Evolutionary conservation across 1,140 invertebrate species (phyloP), one percentile per base, ranked within the genome.

Genomic region (Drosophila albomicans): DNA sequence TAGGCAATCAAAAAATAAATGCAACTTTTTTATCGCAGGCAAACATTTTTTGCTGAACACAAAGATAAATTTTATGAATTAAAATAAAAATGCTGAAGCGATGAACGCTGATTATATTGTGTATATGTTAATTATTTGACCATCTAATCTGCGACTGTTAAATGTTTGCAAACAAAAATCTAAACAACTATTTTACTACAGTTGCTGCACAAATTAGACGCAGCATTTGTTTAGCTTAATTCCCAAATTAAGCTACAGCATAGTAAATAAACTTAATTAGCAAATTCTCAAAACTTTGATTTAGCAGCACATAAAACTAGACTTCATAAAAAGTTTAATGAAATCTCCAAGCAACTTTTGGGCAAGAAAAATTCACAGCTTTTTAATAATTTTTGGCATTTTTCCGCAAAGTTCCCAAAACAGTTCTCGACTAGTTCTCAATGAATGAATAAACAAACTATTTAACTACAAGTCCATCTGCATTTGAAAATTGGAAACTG

Each of bases 191-290:
- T 38, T 63, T 38, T n/a, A 38, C 38, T 51, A 7, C 2, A 32
- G 28, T 11, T 32, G 5, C n/a, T 13, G n/a, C 11, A 7, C 6
- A 51, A n/a, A 43, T 43, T 43, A 43, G 41, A 2, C 5, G 3
- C 41, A 13, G 41, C n/a, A 16, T 7, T 35, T 32, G 35, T 15
- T 62, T 16, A 5, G 25, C 16, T 3, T 15, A 46, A 62, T 16
- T 11, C 1, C 11, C 1, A 10, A 13, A n/a, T 7, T 20, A 7
- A 25, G 13, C 32, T 78, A 68, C 69, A 77, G 25, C 32, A 13
- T 38, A 66, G 63, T 45, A 54, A 48, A 59, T 78, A 75, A 51
- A 58, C 63, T 66, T 85, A 85, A 85, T 85, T 85, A 78, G 66
- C 28, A 52, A 64, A 62, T 69, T 69, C 49, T n/a, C 10, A n/a